Base-by-base conservation (phyloP, 2,113 vertebrate species). In the Cnemophilus loriae region DNA sequence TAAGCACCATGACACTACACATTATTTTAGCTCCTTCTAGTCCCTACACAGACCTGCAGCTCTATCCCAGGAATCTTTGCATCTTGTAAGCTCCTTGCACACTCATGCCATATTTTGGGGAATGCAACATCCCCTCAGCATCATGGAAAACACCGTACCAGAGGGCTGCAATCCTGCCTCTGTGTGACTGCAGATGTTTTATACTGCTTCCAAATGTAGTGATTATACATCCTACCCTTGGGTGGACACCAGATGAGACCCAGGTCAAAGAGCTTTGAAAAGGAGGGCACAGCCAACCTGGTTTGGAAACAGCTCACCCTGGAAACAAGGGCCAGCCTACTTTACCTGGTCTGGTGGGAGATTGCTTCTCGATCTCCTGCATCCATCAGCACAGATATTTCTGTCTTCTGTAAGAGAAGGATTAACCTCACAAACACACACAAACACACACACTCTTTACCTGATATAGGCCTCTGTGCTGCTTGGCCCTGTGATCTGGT, bases 391-490 rank as follows among this genome's bases (percentile, higher is more conserved):
- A 89, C 0, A 85, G 59, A 68, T 32, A 22, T 7, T n/a, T 28
- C 4, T 4, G 16, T 46, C 30, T 71, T 46, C 64, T 44, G 1
- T 9, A 78, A 78, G 44, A 63, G 44, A 84, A 32, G 68, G 11
- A 5, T 49, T 59, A 73, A 42, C 11, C 32, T 50, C 57, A 27
- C 68, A 27, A 49, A 53, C 6, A n/a, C 39, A 13, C 19, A 49
- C 11, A 56, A 5, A 33, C 24, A 19, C 1, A 26, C 30, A n/a
- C 22, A 6, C 1, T 27, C 37, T 7, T 19, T 98, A 99, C 99
- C 98, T 98, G 93, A 99, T 99, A 80, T 99, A 99, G 96, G 99
- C 99, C 91, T 99, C 99, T 0, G 98, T 99, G 97, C 99, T 99
- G 98, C 99, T 99, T 44, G 99, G 99, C 13, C 99, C 99, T 42